Percentiles rank a stretch among this genome's conserved stretches.
Evolutionary conservation across 1,140 invertebrate species (phyloP).

Genomic region (Drosophila tropicalis): DNA sequence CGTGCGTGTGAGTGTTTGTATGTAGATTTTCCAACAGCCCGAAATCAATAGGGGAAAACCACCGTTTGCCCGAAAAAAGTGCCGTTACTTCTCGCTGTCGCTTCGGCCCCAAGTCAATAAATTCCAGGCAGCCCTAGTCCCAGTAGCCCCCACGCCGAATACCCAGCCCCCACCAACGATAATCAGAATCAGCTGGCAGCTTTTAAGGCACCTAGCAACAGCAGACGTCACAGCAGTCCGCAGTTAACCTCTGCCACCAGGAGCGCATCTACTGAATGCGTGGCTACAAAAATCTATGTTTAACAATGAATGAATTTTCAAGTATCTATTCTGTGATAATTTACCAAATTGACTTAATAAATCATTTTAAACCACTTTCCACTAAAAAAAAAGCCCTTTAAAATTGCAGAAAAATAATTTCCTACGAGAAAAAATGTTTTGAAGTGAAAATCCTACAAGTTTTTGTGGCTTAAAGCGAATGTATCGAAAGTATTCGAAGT

Average conservation of each 20-base stretch:
- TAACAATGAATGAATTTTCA: background rate
- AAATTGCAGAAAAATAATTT: too few relatives aligned
- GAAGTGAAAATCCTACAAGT: too few relatives aligned
- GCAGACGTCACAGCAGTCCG: slow-evolving; percentile 44
- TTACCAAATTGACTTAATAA: too few relatives aligned
- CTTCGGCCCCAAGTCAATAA: background rate
- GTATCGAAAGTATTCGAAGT: too few relatives aligned
- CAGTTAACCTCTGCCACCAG: slow-evolving; percentile 32
- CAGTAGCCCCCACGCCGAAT: slow-evolving; percentile 5
- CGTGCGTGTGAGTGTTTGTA: background rate
- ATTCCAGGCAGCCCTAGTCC: slow-evolving; percentile 32
- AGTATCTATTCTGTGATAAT: too few relatives aligned
- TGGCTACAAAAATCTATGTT: background rate
- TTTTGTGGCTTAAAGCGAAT: too few relatives aligned
- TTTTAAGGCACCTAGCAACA: slow-evolving; percentile 26
- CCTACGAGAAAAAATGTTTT: too few relatives aligned
- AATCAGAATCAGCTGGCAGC: slow-evolving; percentile 14
- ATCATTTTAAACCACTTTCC: too few relatives aligned
- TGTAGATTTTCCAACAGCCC: slow-evolving; percentile 34
- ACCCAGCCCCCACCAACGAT: background rate
- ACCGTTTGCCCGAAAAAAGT: slow-evolving; percentile 40
- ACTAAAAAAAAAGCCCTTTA: too few relatives aligned
- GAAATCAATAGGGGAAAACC: slow-evolving; percentile 56
- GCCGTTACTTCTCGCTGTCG: slow-evolving; percentile 42
- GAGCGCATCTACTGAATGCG: slow-evolving; percentile 11